Conservation (phyloP, 1,140 invertebrate genomes). For the Chionoecetes opilio region DNA sequence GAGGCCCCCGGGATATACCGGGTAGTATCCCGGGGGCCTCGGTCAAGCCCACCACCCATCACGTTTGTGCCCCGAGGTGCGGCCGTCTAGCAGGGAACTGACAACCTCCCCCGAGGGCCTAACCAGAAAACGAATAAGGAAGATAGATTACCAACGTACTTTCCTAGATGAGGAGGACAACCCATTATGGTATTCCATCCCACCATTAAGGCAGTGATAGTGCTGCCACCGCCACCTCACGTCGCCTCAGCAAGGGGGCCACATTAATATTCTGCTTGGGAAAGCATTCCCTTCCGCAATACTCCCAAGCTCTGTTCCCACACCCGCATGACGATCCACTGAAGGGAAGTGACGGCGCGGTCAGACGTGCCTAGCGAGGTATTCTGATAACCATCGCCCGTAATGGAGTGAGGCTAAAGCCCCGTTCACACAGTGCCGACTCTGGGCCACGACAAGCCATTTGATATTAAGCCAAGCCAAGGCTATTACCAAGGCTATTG, state of each 20-base stretch:
- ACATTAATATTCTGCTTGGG: background rate
- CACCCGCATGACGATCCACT: background rate
- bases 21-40: too few species aligned
- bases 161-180: background rate
- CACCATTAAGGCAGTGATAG: background rate
- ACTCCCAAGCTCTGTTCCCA: background rate
- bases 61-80: background rate
- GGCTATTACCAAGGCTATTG: too few species aligned
- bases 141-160: background rate
- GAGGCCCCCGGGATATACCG: too few species aligned
- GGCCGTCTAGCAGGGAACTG: background rate
- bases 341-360: background rate
- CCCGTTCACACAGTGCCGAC: too few species aligned
- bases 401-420: background rate
- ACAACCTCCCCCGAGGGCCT: background rate
- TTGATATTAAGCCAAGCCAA: too few species aligned
- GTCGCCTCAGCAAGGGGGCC: background rate
- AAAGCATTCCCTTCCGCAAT: background rate
- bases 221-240: background rate
- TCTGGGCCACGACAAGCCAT: too few species aligned
- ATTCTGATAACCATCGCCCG: background rate
- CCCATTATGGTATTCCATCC: background rate
- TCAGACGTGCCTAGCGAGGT: background rate
- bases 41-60: background rate
- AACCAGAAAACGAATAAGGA: background rate